Conservation (phyloP, 1,140 invertebrate species). For the Helicoverpa zea region DNA sequence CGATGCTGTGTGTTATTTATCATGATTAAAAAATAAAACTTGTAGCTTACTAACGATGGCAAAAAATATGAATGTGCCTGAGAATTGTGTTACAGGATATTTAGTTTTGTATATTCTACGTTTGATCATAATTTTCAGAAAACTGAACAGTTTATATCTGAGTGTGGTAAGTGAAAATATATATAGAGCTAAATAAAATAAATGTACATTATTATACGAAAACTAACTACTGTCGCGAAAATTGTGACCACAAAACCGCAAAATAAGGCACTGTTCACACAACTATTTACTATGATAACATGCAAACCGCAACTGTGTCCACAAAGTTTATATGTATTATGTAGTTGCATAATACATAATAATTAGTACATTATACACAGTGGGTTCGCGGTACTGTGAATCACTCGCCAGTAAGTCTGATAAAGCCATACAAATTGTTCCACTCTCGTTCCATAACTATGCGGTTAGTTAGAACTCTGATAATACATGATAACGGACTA, state of each 20-base stretch:
- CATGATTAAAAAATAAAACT: not conserved
- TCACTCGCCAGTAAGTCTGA: constrained; percentile 48
- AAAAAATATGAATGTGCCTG: not conserved
- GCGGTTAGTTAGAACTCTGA: constrained; percentile 57
- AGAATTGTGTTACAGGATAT: not conserved
- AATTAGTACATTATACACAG: constrained; percentile 26
- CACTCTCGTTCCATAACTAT: constrained; percentile 47
- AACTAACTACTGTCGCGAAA: too few relatives aligned
- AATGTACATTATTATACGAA: too few relatives aligned
- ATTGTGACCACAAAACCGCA: too few relatives aligned
- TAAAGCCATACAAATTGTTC: constrained; percentile 59
- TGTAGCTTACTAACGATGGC: not conserved
- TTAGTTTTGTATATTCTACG: not conserved
- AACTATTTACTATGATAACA: not conserved
- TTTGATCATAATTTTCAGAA: not conserved
- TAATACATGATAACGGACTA: constrained; percentile 54
- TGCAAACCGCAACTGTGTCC: constrained; percentile 7
- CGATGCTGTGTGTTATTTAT: not conserved
- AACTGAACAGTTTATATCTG: too few relatives aligned
- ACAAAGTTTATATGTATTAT: not conserved
- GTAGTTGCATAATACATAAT: constrained; percentile 12
- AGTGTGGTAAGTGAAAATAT: too few relatives aligned
- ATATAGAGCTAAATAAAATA: too few relatives aligned
- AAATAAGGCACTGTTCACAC: not conserved
- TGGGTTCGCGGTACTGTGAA: constrained; percentile 46